Evolutionary conservation across 2,888 invertebrate species (phyloP), one percentile per base, ranked within the genome.

Genomic region (Caenorhabditis auriculariae): DNA sequence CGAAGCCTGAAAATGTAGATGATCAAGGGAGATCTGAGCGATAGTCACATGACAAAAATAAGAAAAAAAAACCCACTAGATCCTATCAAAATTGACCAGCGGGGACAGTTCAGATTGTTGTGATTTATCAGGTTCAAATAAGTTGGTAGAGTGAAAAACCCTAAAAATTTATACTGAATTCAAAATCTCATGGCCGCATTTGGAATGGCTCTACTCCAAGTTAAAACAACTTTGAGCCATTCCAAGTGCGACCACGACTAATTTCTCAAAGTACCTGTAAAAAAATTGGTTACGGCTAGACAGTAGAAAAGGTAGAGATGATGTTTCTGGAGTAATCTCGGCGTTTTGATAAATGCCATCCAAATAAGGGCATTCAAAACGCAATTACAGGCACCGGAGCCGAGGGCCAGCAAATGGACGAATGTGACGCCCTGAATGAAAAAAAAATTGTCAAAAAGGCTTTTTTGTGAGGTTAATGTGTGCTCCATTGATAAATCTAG

Each of bases 71-170:
- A 37, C 54, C 39, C 12, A 66, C 66, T 66, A n/a, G 69, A 65
- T 28, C 72, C 72, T 3, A 72, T 47, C 7, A 72, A 47, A 29
- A 68, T 68, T 2, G 60, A 56, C 68, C 68, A 68, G 23, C 64
- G 47, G 3, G 62, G 59, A 29, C 68, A 68, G 48, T 62, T 59
- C 9, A 61, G 44, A 29, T 68, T 68, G 48, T 68, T 55, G 2
- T 54, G 59, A 3, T 29, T 9, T 46, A 68, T 55, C 35, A 68
- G 49, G 24, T 68, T 68, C 35, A 68, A 35, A 42, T 64, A 72
- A 7, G 72, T 72, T 3, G 72, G 72, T 17, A 72, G 50, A 4
- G 72, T 69, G 63, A 69, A 67, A 50, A 72, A 64, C 4, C 72
- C 72, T 72, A 45, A 17, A 26, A 51, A 52, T 24, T 5, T 9